Percentiles rank a stretch among this genome's conserved stretches.
phyloP scores from a whole-genome alignment of 2,113 vertebrate genomes.

The Rana temporaria region DNA sequence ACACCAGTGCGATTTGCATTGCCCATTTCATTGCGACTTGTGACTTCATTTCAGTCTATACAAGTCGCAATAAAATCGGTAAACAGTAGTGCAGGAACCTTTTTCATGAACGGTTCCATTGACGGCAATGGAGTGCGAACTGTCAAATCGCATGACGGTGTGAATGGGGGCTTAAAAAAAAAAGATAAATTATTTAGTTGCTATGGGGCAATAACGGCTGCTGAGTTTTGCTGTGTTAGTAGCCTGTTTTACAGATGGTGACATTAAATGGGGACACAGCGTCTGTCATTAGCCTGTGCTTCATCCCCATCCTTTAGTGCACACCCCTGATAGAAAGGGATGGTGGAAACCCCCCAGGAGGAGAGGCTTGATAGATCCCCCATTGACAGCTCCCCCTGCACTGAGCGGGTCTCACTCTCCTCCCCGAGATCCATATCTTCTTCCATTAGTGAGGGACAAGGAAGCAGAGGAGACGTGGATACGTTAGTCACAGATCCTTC shows the following conservation, averaged over 20 bases:
- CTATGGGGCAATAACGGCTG: too few species aligned
- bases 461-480: neutral
- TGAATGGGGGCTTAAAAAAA: too few species aligned
- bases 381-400: neutral
- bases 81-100: too few species aligned
- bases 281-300: neutral
- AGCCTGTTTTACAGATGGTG: neutral
- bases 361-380: neutral
- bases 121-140: too few species aligned
- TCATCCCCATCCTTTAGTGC: neutral
- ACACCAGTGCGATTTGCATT: too few species aligned
- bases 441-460: neutral
- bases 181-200: too few species aligned
- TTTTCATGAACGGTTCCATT: too few species aligned
- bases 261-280: neutral
- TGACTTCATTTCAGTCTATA: too few species aligned
- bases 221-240: neutral
- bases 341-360: neutral
- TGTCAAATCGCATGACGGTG: too few species aligned
- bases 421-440: neutral
- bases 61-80: too few species aligned
- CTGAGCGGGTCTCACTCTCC: neutral
- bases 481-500: neutral
- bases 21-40: too few species aligned
- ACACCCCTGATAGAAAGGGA: constrained; percentile 6